Evolutionary conservation across 2,113 vertebrate species (phyloP).

Genomic region (Sylvilagus bachmani): DNA sequence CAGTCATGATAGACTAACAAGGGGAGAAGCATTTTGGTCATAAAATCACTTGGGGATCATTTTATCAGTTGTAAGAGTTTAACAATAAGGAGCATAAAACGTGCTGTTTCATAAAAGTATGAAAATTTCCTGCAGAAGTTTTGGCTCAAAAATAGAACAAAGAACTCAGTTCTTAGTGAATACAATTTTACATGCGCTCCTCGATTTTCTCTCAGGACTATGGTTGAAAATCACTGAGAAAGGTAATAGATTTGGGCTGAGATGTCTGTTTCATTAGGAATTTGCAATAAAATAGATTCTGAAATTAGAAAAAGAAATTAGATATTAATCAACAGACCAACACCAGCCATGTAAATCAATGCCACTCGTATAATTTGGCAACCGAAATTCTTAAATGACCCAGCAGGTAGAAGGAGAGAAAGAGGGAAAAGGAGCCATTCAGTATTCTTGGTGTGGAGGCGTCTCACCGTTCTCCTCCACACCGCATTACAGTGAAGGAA

Average conservation of each 20-base stretch:
- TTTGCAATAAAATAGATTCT: slow-evolving; percentile 71
- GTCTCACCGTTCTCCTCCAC: background rate
- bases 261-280: slow-evolving; percentile 60
- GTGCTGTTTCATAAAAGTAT: slow-evolving; percentile 9
- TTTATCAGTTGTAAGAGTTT: slow-evolving; percentile 45
- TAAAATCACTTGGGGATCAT: slow-evolving; percentile 37
- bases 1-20: slow-evolving; percentile 11
- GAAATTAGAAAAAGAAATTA: slow-evolving; percentile 82
- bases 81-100: slow-evolving; percentile 58
- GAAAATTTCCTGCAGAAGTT: slow-evolving; percentile 12
- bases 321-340: slow-evolving; percentile 77
- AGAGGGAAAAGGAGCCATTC: slow-evolving; percentile 65
- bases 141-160: slow-evolving; percentile 41
- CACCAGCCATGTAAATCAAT: slow-evolving; percentile 48
- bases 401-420: slow-evolving; percentile 76
- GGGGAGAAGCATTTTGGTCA: slow-evolving; percentile 40
- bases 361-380: slow-evolving; percentile 72
- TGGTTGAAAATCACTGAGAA: slow-evolving; percentile 44
- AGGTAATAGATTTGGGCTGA: slow-evolving; percentile 2
- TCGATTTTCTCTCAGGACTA: background rate
- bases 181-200: slow-evolving; percentile 56
- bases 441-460: slow-evolving; percentile 38
- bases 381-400: slow-evolving; percentile 74
- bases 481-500: slow-evolving; percentile 64
- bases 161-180: slow-evolving; percentile 72